Percentiles rank a stretch among this genome's conserved stretches.
phyloP scores from a whole-genome alignment of 2,888 invertebrate species.

The Synergus umbraculus region DNA sequence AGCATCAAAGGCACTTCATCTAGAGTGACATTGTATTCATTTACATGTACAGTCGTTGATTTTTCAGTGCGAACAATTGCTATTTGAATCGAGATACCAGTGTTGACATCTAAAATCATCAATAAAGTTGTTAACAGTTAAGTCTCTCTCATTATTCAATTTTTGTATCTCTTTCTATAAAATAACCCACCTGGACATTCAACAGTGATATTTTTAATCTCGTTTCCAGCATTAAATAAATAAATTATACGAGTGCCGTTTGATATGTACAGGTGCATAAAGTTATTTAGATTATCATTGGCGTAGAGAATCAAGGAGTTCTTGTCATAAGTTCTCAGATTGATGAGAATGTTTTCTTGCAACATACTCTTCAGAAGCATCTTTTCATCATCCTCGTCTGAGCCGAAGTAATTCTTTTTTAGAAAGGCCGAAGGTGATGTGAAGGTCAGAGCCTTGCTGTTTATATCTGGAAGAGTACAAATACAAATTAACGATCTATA shows the following conservation, averaged over 20 bases:
- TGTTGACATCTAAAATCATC: slow-evolving; percentile 82
- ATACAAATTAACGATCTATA: not conserved
- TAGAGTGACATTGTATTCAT: slow-evolving; percentile 86
- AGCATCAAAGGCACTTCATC: slow-evolving; percentile 85
- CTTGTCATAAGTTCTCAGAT: slow-evolving; percentile 91
- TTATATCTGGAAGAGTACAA: slow-evolving; percentile 84
- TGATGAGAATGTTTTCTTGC: slow-evolving; percentile 89
- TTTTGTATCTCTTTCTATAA: not conserved
- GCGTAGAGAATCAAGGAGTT: slow-evolving; percentile 92
- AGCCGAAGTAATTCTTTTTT: slow-evolving; percentile 87
- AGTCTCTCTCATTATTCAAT: not conserved
- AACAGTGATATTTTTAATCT: slow-evolving; percentile 88
- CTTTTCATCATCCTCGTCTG: slow-evolving; percentile 81
- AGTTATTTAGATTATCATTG: slow-evolving; percentile 95
- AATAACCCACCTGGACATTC: slow-evolving; percentile 80
- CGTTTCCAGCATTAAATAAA: slow-evolving; percentile 89
- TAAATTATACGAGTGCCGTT: slow-evolving; percentile 89
- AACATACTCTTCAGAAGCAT: slow-evolving; percentile 85
- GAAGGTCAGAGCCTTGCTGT: slow-evolving; percentile 92
- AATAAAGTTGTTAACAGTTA: slow-evolving; percentile 18
- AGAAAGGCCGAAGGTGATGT: slow-evolving; percentile 88
- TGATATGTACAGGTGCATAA: slow-evolving; percentile 91
- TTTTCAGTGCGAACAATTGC: slow-evolving; percentile 88
- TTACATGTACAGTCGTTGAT: slow-evolving; percentile 88
- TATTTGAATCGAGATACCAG: slow-evolving; percentile 91